Percentiles rank a stretch among this genome's conserved stretches.
Conservation (phyloP, 2,797 vertebrate genomes). For the Cichlasoma orientale region DNA sequence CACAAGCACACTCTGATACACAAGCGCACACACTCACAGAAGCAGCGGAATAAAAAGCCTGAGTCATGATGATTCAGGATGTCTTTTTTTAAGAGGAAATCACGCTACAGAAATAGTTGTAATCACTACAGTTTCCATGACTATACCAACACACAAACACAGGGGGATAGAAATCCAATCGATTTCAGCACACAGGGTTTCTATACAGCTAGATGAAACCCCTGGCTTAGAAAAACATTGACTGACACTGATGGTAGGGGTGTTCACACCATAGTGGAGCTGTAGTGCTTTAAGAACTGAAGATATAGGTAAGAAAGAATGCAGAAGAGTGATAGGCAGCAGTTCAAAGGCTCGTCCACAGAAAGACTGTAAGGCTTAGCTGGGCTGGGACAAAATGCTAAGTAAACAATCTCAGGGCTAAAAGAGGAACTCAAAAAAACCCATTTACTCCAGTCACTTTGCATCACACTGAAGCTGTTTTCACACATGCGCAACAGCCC, state of each 20-base stretch:
- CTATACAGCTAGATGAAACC: not conserved
- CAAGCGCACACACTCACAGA: not conserved
- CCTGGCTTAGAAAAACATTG: constrained; percentile 1
- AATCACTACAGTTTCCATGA: constrained; percentile 23
- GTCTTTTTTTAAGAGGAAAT: constrained; percentile 33
- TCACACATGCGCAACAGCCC: not conserved
- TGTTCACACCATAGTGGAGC: not conserved
- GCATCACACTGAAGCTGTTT: not conserved
- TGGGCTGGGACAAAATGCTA: constrained; percentile 33
- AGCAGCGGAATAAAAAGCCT: constrained; percentile 53
- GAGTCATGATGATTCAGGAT: constrained; percentile 69
- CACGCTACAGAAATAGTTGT: constrained; percentile 13
- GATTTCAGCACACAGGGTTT: not conserved
- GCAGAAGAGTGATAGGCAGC: not conserved
- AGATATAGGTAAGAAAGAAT: not conserved
- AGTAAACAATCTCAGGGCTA: constrained; percentile 40
- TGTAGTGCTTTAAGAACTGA: not conserved
- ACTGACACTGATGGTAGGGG: not conserved
- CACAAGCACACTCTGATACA: constrained; percentile 12
- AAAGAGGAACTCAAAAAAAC: constrained; percentile 40
- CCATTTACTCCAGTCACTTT: constrained; percentile 7
- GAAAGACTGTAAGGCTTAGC: constrained; percentile 23
- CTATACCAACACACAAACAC: constrained; percentile 18
- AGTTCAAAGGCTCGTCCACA: constrained; percentile 23
- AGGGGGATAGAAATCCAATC: not conserved